Evolutionary conservation across 2,797 vertebrate species (phyloP), one percentile per base, ranked within the genome.

Genomic region (Todus mexicanus): DNA sequence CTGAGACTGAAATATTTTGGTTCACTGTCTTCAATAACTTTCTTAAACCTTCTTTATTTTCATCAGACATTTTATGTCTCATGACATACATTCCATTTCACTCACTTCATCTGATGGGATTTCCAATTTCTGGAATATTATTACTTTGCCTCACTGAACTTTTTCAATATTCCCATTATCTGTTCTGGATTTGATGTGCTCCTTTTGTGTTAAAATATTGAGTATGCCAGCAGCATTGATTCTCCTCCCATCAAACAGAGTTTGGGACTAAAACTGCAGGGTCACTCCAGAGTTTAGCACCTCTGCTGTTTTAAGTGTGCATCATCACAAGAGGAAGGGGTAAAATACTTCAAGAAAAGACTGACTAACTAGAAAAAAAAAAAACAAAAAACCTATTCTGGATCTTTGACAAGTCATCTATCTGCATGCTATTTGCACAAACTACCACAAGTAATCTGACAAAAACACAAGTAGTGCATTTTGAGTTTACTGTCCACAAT

Each of bases 41-140:
- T 86, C 73, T 87, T 94, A 94, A 96, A 75, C 19, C 81, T 73
- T 75, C 73, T 85, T 79, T 79, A 85, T 89, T 96, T 88, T 72
- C 82, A 63, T 92, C 70, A 78, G 73, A 66, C 33, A 78, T 94
- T 73, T 87, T 87, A 72, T 48, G 78, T 89, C 86, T 95, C 35
- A 69, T 92, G 89, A 66, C 73, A 93, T 75, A 61, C 84, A 89
- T 94, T 93, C 92, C 93, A 92, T 78, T 92, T 75, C 9, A 3
- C 66, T 92, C 79, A 90, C 66, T 92, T 93, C 56, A 89, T 81
- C n/a, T 92, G 73, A 93, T 87, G 61, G 78, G 26, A 87, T 95
- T 94, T 95, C 68, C 90, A 87, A 73, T 90, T 84, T 89, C 57
- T 80, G 54, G 17, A 77, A 53, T 84, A 92, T 91, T 92, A 59